Evolutionary conservation across 2,797 vertebrate species (phyloP).

Genomic region (Hoplostethus mediterraneus): DNA sequence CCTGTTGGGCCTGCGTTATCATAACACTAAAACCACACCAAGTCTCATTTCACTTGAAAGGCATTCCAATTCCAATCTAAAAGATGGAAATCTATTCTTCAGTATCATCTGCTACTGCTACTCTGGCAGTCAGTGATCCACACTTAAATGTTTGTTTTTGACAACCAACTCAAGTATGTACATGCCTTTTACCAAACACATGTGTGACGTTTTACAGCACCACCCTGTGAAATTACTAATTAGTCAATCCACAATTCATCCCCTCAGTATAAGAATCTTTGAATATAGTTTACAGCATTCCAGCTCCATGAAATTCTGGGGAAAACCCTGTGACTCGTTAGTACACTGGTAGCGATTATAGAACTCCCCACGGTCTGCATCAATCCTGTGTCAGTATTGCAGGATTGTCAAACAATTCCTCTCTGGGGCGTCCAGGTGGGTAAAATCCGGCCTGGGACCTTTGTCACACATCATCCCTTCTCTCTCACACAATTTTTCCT

Average conservation of each 20-base stretch:
- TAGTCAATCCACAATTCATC: too few species aligned
- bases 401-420: slow-evolving; percentile 4
- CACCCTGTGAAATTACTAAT: not conserved
- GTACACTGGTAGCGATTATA: not conserved
- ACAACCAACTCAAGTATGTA: not conserved
- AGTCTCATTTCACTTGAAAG: slow-evolving; percentile 1
- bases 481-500: too few species aligned
- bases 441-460: too few species aligned
- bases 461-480: too few species aligned
- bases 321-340: slow-evolving; percentile 5
- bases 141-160: not conserved
- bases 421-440: too few species aligned
- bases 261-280: not conserved
- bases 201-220: not conserved
- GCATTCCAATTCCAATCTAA: not conserved
- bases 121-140: not conserved
- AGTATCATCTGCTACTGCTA: not conserved
- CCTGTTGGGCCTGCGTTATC: slow-evolving; percentile 8
- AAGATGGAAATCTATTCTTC: not conserved
- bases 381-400: too few species aligned
- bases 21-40: not conserved
- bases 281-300: not conserved
- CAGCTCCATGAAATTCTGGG: too few species aligned
- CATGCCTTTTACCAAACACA: not conserved
- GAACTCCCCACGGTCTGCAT: not conserved